phyloP scores from a whole-genome alignment of 2,113 vertebrate species.

The Fukomys damarensis region DNA sequence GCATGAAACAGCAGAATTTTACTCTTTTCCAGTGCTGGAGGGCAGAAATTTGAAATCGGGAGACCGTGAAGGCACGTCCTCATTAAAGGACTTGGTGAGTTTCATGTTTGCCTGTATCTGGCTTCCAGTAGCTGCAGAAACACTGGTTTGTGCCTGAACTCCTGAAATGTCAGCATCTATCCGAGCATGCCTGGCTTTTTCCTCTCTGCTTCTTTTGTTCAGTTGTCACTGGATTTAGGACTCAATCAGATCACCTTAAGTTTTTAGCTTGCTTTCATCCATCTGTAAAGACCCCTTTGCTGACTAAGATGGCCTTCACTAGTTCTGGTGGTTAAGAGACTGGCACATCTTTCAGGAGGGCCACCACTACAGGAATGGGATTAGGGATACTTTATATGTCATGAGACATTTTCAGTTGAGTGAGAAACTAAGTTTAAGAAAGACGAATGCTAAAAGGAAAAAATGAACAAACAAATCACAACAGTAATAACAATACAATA shows the following conservation, averaged over 20 bases:
- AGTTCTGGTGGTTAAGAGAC: background rate
- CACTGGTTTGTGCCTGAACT: background rate
- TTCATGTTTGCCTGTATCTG: background rate
- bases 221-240: background rate
- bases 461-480: background rate
- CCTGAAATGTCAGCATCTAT: background rate
- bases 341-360: background rate
- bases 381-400: background rate
- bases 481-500: too few relatives aligned
- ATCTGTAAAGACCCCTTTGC: background rate
- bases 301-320: background rate
- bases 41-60: background rate
- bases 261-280: background rate
- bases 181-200: background rate
- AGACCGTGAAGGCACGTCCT: rapidly evolving
- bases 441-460: background rate
- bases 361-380: background rate
- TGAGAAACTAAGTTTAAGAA: background rate
- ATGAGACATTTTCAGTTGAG: background rate
- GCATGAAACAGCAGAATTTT: background rate
- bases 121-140: background rate
- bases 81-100: background rate
- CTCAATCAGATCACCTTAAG: background rate
- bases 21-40: background rate
- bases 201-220: background rate